Conservation (phyloP, 1,140 invertebrate species). For the Magallana gigas region DNA sequence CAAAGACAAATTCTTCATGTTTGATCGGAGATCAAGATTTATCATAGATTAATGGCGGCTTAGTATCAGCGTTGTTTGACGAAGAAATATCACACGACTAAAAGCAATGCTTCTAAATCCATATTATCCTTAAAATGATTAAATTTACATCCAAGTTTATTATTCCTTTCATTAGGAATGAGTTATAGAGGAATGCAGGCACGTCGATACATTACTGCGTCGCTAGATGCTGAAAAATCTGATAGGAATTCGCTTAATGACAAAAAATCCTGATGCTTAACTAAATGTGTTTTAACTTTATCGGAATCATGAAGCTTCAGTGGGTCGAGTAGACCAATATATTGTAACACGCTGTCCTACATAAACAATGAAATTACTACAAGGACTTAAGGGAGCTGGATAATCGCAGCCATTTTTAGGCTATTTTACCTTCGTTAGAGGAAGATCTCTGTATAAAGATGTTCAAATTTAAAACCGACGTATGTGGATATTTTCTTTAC, state of each 20-base stretch:
- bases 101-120: conserved; percentile 7
- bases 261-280: not conserved
- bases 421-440: no score
- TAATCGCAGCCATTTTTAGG: no score
- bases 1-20: not conserved
- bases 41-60: conserved; percentile 11
- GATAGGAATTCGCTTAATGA: not conserved
- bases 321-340: not conserved
- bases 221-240: not conserved
- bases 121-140: conserved; percentile 1
- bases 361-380: no score
- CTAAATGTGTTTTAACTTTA: not conserved
- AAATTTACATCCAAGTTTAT: not conserved
- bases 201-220: not conserved
- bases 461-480: no score
- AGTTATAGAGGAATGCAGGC: not conserved
- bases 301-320: not conserved
- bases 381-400: no score
- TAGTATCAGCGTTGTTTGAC: not conserved
- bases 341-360: no score
- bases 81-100: not conserved
- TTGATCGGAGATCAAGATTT: not conserved
- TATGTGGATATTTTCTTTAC: no score
- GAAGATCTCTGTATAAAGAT: no score
- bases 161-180: not conserved